A percentile compares a stretch with the other conserved stretches of the same genome.
phyloP scores from a whole-genome alignment of 2,113 vertebrate genomes.

The Channa maculata region DNA sequence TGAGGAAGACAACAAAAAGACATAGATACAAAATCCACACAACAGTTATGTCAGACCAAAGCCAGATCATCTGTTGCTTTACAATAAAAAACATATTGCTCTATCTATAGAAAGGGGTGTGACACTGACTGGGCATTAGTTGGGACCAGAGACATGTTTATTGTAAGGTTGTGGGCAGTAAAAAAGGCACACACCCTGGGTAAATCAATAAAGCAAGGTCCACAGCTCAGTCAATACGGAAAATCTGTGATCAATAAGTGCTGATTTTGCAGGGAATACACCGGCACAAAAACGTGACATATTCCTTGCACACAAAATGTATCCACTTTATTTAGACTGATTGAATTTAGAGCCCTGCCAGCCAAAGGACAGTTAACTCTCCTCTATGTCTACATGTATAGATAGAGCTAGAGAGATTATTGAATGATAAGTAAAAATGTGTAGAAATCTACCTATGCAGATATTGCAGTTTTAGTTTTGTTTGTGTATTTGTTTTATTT shows the following conservation, averaged over 20 bases:
- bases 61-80: constrained; percentile 4
- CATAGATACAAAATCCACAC: constrained; percentile 5
- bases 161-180: background rate
- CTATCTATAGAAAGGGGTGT: no score
- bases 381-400: constrained; percentile 5
- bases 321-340: constrained; percentile 35
- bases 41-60: background rate
- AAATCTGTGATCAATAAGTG: constrained; percentile 61
- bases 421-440: no score
- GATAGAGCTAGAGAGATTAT: background rate
- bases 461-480: no score
- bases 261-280: constrained; percentile 52
- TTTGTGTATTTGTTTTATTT: no score
- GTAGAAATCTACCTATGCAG: no score
- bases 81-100: background rate
- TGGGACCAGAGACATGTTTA: background rate
- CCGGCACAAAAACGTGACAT: constrained; percentile 43
- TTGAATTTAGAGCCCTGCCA: constrained; percentile 50
- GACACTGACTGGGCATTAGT: constrained; percentile 3
- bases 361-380: constrained; percentile 4
- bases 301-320: constrained; percentile 32
- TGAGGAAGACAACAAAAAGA: constrained; percentile 2
- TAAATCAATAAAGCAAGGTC: constrained; percentile 46
- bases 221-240: constrained; percentile 37
- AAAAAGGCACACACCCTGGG: constrained; percentile 11